Evolutionary conservation across 2,888 invertebrate species (phyloP).

Genomic region (Heliconius aoede): DNA sequence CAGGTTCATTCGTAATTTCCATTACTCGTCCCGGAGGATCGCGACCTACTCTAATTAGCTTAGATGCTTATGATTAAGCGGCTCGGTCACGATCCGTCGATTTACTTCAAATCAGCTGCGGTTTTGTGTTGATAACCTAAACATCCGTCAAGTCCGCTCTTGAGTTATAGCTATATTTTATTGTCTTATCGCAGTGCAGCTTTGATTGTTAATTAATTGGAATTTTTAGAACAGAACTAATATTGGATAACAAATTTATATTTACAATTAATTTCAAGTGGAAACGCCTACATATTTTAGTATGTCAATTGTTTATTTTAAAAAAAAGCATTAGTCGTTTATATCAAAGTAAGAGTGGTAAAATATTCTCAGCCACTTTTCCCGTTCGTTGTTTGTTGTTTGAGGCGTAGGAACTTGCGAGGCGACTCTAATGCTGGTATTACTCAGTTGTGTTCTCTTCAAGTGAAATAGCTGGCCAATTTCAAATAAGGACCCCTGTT

Average conservation of each 20-base stretch:
- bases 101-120: constrained; percentile 76
- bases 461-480: background rate
- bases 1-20: constrained; percentile 80
- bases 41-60: constrained; percentile 82
- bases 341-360: too few species aligned
- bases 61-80: constrained; percentile 81
- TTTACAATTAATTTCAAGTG: background rate
- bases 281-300: too few species aligned
- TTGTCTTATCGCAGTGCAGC: constrained; percentile 50
- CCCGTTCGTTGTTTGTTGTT: background rate
- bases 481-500: background rate
- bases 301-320: too few species aligned
- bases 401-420: background rate
- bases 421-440: background rate
- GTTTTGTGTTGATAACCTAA: constrained; percentile 72
- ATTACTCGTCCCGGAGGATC: constrained; percentile 78
- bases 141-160: constrained; percentile 67
- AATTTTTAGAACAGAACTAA: background rate
- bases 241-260: background rate
- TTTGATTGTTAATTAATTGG: background rate
- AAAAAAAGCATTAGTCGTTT: too few species aligned
- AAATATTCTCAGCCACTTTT: background rate
- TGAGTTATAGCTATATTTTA: constrained; percentile 56
- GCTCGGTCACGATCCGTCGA: constrained; percentile 78
- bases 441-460: background rate